A percentile compares a stretch with the other conserved stretches of the same genome.
phyloP scores from a whole-genome alignment of 2,113 vertebrate species.

The Oncorhynchus masou region DNA sequence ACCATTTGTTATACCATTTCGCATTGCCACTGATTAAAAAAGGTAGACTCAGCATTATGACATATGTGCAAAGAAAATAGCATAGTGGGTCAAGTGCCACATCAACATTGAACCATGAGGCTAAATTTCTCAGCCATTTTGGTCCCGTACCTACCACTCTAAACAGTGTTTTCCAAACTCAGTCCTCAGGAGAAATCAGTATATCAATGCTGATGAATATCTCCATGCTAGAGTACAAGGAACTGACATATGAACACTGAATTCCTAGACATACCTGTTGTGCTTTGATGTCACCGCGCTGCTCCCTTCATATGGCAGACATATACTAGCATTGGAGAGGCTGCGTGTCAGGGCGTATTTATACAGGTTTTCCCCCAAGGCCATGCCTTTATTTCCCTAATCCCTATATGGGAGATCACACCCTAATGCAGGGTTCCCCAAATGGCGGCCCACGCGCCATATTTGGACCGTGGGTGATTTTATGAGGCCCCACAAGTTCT shows the following conservation, averaged over 20 bases:
- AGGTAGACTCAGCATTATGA: too few species aligned
- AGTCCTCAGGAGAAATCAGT: too few species aligned
- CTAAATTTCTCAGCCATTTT: too few species aligned
- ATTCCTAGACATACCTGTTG: background rate
- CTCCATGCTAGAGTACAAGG: background rate
- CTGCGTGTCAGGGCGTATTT: background rate
- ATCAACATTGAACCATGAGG: too few species aligned
- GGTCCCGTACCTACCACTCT: too few species aligned
- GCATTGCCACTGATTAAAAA: background rate
- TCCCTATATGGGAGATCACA: background rate
- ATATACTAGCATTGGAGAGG: background rate
- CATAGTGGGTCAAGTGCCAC: too few species aligned
- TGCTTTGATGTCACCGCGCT: background rate
- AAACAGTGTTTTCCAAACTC: too few species aligned
- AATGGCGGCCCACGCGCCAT: too few species aligned
- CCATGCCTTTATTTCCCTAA: background rate
- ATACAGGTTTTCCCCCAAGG: background rate
- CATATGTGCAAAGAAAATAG: too few species aligned
- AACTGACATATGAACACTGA: background rate
- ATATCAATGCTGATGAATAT: too few species aligned
- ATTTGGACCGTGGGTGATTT: background rate
- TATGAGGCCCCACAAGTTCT: background rate
- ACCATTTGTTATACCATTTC: background rate
- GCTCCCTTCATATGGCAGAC: background rate
- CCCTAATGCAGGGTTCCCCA: background rate